Evolutionary conservation across 2,888 invertebrate genomes (phyloP).

Genomic region (Oscheius sp.): DNA sequence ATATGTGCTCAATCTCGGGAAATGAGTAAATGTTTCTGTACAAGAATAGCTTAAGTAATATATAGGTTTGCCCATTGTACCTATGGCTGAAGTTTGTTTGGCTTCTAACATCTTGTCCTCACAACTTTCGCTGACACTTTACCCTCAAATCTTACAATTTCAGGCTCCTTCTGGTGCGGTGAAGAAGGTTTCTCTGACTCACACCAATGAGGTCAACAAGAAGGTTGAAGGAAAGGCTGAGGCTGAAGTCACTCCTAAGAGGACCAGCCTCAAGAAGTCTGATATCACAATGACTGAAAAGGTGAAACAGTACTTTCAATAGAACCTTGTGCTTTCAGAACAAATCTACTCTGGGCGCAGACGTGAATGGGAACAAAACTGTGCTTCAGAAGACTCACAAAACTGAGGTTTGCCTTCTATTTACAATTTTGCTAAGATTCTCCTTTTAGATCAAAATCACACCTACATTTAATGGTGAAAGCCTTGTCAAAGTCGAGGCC

Average conservation of each 20-base stretch:
- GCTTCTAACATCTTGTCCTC: background rate
- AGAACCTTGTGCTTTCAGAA: constrained; percentile 22
- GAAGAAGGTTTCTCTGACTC: constrained; percentile 41
- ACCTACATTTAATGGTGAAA: background rate
- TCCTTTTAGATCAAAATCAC: constrained; percentile 21
- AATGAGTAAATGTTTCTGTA: constrained; percentile 14
- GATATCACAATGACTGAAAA: constrained; percentile 42
- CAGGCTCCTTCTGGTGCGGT: constrained; percentile 45
- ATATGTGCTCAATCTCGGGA: constrained; percentile 14
- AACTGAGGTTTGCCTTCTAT: constrained; percentile 1
- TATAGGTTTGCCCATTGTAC: background rate
- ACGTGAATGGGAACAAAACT: constrained; percentile 40
- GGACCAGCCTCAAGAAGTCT: constrained; percentile 43
- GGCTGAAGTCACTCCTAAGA: constrained; percentile 40
- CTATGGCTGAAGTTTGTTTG: background rate
- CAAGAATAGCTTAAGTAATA: background rate
- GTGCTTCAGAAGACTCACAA: constrained; percentile 8
- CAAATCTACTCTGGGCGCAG: constrained; percentile 38
- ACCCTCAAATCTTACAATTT: constrained; percentile 8
- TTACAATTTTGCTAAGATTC: background rate
- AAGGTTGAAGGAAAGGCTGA: constrained; percentile 50
- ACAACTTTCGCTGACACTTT: background rate
- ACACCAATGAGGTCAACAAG: constrained; percentile 36
- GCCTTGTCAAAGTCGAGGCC: background rate
- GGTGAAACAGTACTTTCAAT: constrained; percentile 27